These are phyloP conservation scores for Phragmatobia fuliginosa DNA, from an alignment of 2,888 invertebrate species.

Conservation along the genomic window DNA sequence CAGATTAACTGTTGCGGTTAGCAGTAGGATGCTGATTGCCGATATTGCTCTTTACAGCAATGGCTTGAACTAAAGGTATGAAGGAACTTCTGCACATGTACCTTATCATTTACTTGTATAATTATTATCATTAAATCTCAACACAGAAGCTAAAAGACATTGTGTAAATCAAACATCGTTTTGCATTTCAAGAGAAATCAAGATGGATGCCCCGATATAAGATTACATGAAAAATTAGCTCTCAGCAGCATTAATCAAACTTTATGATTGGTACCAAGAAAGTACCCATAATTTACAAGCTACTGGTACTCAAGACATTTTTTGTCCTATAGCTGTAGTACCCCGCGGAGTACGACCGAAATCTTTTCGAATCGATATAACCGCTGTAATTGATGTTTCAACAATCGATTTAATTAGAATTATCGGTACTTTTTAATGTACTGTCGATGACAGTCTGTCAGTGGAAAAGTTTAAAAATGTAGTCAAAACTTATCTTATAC, in stretches of 20 bases:
- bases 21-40: too few species aligned
- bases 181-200: constrained; percentile 34
- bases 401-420: constrained; percentile 84
- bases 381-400: constrained; percentile 79
- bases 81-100: not conserved
- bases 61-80: not conserved
- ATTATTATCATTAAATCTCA: constrained; percentile 16
- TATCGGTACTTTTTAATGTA: constrained; percentile 75
- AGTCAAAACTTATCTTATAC: too few species aligned
- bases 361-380: constrained; percentile 68
- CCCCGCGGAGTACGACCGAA: constrained; percentile 75
- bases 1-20: too few species aligned
- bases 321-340: constrained; percentile 48
- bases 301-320: constrained; percentile 66
- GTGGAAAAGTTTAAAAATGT: too few species aligned
- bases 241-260: constrained; percentile 47
- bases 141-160: constrained; percentile 20
- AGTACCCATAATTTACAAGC: constrained; percentile 63
- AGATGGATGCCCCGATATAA: constrained; percentile 45
- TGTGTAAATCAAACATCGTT: constrained; percentile 12
- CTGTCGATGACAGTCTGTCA: constrained; percentile 44
- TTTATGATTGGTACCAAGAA: constrained; percentile 56
- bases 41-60: not conserved
- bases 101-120: too few species aligned
- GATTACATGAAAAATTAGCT: constrained; percentile 48